These are phyloP conservation scores for Notechis scutatus DNA, from an alignment of 2,113 vertebrate species.

Conservation along the genomic window DNA sequence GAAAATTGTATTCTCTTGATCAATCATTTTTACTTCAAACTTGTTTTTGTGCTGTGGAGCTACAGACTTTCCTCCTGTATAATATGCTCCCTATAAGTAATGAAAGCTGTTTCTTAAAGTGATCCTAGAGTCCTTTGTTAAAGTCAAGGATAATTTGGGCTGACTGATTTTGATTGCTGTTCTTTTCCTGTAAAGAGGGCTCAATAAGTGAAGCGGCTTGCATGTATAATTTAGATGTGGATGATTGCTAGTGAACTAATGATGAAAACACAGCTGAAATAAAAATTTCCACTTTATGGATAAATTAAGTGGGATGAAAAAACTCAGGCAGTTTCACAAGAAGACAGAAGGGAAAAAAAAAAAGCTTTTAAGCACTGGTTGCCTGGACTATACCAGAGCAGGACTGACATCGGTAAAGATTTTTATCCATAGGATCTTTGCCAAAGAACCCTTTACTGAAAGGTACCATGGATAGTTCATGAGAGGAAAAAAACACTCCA, in stretches of 20 bases:
- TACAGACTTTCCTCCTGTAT: conserved; percentile 32
- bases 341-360: rapidly evolving
- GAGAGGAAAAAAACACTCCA: neutral
- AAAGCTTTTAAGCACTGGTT: conserved; percentile 37
- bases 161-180: conserved; percentile 67
- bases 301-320: conserved; percentile 10
- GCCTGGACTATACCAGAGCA: conserved; percentile 18
- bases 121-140: conserved; percentile 62
- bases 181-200: conserved; percentile 56
- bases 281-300: conserved; percentile 45
- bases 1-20: conserved; percentile 47
- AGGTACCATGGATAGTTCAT: neutral
- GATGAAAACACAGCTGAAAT: conserved; percentile 64
- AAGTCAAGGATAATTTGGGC: conserved; percentile 63
- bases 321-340: neutral
- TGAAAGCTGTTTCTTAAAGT: conserved; percentile 60
- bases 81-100: conserved; percentile 51
- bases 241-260: conserved; percentile 63
- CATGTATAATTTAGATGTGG: conserved; percentile 62
- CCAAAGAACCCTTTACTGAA: neutral
- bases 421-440: neutral
- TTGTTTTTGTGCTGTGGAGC: conserved; percentile 17
- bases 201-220: conserved; percentile 59
- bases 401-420: neutral
- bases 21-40: conserved; percentile 41